Percentiles rank a stretch among this genome's conserved stretches.
These are phyloP conservation scores for Arge pagana DNA, from an alignment of 2,888 invertebrate genomes.

Conservation along the genomic window DNA sequence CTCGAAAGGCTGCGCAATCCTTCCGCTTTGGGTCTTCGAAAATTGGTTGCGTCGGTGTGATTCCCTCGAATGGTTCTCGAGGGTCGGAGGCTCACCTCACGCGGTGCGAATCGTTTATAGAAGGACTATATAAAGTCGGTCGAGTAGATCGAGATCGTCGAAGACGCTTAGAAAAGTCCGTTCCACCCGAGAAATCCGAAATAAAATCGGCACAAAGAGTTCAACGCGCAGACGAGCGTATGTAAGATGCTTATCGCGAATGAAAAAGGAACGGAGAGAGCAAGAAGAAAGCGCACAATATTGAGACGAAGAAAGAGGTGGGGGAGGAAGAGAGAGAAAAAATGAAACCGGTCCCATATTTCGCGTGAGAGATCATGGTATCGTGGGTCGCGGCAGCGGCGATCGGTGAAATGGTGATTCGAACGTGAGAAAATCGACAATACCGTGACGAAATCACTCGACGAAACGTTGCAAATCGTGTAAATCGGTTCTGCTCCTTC, in stretches of 20 bases:
- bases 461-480: constrained; percentile 36
- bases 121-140: constrained; percentile 45
- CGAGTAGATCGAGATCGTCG: constrained; percentile 43
- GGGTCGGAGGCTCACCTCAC: constrained; percentile 8
- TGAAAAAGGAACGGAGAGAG: constrained; percentile 1
- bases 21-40: background rate
- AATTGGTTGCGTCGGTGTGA: background rate
- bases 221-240: constrained; percentile 16
- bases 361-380: constrained; percentile 47
- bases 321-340: constrained; percentile 27
- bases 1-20: background rate
- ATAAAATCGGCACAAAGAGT: constrained; percentile 35
- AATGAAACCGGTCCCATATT: constrained; percentile 46
- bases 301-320: constrained; percentile 10
- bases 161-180: constrained; percentile 36
- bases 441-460: constrained; percentile 38
- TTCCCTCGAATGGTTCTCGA: constrained; percentile 9
- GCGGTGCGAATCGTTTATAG: constrained; percentile 20
- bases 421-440: constrained; percentile 34
- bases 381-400: constrained; percentile 12
- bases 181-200: constrained; percentile 43
- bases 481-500: no score
- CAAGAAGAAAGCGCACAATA: background rate
- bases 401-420: constrained; percentile 16
- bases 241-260: constrained; percentile 43